Evolutionary conservation across 1,140 invertebrate genomes (phyloP), one percentile per base, ranked within the genome.

Genomic region (Bilobella aurantiaca): DNA sequence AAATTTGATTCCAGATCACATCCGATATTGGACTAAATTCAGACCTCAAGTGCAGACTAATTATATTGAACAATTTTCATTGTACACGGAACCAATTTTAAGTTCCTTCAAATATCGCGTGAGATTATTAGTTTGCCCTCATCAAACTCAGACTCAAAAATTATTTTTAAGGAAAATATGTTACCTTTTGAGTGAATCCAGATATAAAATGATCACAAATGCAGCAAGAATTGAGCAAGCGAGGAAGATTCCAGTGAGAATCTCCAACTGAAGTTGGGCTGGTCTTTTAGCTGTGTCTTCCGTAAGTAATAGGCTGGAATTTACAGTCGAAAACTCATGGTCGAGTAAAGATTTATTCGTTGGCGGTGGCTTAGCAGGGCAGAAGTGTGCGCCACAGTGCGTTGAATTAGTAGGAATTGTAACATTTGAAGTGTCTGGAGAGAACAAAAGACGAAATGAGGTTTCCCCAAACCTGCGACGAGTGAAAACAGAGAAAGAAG

Each of bases 401-500:
- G 27, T 80, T 80, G 62, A 78, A 77, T 30, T 70, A 73, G 37
- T 77, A 78, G 30, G 12, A 21, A 42, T 62, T 18, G 37, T 3
- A 18, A 18, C 59, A 12, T 42, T 77, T 57, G 80, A 80, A 46
- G 87, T 78, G 76, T 84, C 76, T 58, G 64, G 86, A 87, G 61
- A 91, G 80, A 28, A 91, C 88, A 87, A 81, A 57, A 60, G 92
- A 96, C 18, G 93, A 95, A 71, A 97, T 90, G 42, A 96, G 82
- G 79, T 96, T 97, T 74, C 94, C 63, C 37, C 8, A 63, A 3
- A 96, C 84, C 78, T 94, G 90, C 62, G 93, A 89, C 0, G 90
- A 90, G 75, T 98, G 95, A 86, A 95, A 96, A 65, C 93, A 87
- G 67, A 97, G 85, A 81, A 98, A 98, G 84, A 98, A 98, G 81